Conservation (phyloP, 2,888 invertebrate species). For the Julus scandinavius region DNA sequence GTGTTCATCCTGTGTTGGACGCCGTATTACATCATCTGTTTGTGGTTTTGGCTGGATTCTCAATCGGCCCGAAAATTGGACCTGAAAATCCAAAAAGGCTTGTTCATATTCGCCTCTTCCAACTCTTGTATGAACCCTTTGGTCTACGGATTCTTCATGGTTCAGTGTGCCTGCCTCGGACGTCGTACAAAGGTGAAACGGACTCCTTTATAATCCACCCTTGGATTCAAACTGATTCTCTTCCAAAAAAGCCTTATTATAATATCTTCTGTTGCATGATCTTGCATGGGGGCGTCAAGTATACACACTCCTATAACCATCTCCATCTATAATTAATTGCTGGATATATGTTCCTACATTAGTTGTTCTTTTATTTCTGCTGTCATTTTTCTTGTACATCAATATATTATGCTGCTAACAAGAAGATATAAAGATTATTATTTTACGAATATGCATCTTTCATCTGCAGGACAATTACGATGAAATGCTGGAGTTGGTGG, state of each 20-base stretch:
- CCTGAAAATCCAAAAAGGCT: constrained; percentile 81
- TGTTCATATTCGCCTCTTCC: constrained; percentile 94
- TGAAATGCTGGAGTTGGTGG: constrained; percentile 8
- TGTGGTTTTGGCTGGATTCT: constrained; percentile 88
- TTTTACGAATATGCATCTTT: constrained; percentile 41
- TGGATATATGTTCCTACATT: constrained; percentile 11
- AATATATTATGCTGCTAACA: background rate
- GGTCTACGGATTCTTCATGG: constrained; percentile 84
- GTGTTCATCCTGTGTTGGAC: constrained; percentile 97
- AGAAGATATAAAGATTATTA: constrained; percentile 21
- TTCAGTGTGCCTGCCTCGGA: constrained; percentile 52
- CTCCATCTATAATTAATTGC: constrained; percentile 31
- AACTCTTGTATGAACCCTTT: constrained; percentile 97
- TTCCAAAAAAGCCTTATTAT: constrained; percentile 19
- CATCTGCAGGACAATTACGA: constrained; percentile 48
- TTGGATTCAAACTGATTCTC: constrained; percentile 13
- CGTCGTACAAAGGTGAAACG: constrained; percentile 48
- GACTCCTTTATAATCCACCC: constrained; percentile 51
- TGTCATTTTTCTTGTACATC: background rate
- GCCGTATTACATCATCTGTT: constrained; percentile 90
- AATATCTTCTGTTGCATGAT: constrained; percentile 1
- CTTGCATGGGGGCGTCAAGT: background rate
- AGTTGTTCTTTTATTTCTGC: constrained; percentile 37
- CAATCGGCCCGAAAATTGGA: constrained; percentile 77
- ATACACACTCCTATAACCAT: background rate